Conservation (phyloP, 2,888 invertebrate genomes). For the Formica aserva region DNA sequence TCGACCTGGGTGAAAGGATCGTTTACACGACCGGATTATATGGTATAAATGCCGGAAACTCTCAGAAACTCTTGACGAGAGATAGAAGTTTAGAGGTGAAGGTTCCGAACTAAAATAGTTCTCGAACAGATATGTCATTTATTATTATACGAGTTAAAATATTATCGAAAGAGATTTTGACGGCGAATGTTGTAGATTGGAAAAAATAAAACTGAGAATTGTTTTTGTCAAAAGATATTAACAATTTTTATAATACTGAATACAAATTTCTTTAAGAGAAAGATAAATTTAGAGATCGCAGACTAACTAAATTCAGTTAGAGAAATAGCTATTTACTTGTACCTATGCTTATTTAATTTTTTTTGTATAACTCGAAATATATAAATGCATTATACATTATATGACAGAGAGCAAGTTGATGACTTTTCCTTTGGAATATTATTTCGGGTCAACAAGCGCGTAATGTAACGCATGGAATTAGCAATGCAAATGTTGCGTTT, state of each 20-base stretch:
- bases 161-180: background rate
- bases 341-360: background rate
- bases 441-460: conserved; percentile 62
- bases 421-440: conserved; percentile 55
- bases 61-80: conserved; percentile 8
- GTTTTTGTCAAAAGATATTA: background rate
- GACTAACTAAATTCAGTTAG: background rate
- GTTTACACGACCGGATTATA: conserved; percentile 34
- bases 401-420: conserved; percentile 45
- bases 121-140: background rate
- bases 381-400: background rate
- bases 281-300: background rate
- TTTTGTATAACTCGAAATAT: background rate
- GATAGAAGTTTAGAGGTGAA: background rate
- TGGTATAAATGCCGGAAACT: conserved; percentile 19
- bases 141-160: background rate
- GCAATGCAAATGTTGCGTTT: conserved; percentile 72
- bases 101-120: conserved; percentile 12
- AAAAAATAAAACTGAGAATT: background rate
- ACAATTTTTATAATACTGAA: background rate
- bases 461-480: conserved; percentile 66
- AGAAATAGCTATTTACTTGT: background rate
- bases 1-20: conserved; percentile 28
- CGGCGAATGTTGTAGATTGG: background rate
- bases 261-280: conserved; percentile 1